Evolutionary conservation across 2,888 invertebrate genomes (phyloP).

Genomic region (Epistrophella euchroma): DNA sequence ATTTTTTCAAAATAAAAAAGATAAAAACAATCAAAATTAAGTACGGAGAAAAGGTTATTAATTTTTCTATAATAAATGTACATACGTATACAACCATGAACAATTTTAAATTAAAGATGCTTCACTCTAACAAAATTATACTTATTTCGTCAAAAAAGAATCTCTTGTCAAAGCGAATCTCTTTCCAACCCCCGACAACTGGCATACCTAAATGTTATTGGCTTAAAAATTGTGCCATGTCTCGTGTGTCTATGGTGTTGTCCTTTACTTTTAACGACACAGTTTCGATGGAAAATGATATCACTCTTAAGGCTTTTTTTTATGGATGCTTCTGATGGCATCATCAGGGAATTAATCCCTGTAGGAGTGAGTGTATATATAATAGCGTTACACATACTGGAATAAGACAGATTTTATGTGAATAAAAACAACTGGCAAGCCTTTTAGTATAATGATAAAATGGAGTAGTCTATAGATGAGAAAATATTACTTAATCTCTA

Average conservation of each 20-base stretch:
- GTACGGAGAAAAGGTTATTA: no score
- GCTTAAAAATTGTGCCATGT: constrained; percentile 1
- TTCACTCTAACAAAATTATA: no score
- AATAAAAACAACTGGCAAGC: background rate
- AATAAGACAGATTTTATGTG: no score
- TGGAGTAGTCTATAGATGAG: background rate
- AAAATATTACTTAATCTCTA: background rate
- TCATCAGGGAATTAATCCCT: constrained; percentile 27
- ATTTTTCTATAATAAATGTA: no score
- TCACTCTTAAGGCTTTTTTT: constrained; percentile 15
- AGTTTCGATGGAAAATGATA: constrained; percentile 19
- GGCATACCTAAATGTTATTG: background rate
- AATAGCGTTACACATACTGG: background rate
- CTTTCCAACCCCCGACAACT: background rate
- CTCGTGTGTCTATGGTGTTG: constrained; percentile 7
- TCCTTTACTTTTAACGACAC: constrained; percentile 32
- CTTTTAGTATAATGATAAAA: background rate
- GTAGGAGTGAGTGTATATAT: background rate
- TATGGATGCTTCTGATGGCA: constrained; percentile 39
- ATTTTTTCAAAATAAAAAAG: no score
- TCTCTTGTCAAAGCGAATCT: background rate
- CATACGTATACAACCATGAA: no score
- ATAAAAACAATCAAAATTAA: no score
- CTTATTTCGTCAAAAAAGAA: no score
- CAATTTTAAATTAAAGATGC: no score